Evolutionary conservation across 1,140 invertebrate species (phyloP).

Genomic region (Aphaenogaster ashmeadi): DNA sequence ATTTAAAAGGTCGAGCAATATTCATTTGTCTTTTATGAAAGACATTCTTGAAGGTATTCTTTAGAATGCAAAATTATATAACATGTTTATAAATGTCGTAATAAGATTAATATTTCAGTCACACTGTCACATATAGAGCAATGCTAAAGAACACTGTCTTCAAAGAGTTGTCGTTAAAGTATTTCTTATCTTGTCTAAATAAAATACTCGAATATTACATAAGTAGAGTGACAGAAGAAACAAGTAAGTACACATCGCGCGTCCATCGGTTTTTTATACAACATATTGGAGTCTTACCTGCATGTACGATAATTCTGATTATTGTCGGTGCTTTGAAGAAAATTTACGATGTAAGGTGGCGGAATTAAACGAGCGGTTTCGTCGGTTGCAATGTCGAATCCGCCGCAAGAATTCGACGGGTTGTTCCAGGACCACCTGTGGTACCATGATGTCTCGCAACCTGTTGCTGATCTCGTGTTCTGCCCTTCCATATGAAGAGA

Average conservation of each 20-base stretch:
- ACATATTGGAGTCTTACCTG: constrained; percentile 63
- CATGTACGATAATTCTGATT: constrained; percentile 70
- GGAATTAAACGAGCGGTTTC: constrained; percentile 44
- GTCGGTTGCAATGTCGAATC: not conserved
- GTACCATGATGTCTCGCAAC: constrained; percentile 64
- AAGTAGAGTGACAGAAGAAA: not conserved
- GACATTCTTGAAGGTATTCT: not conserved
- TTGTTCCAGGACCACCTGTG: constrained; percentile 61
- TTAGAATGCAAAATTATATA: not conserved
- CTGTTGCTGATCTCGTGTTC: constrained; percentile 40
- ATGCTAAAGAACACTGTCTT: not conserved
- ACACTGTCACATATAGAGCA: not conserved
- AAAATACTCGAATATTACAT: not conserved
- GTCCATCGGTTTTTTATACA: not conserved
- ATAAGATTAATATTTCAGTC: not conserved
- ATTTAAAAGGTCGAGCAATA: not conserved
- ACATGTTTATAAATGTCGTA: not conserved
- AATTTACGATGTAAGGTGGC: constrained; percentile 21
- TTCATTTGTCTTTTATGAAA: not conserved
- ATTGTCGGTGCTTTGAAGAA: constrained; percentile 41
- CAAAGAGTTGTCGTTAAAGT: not conserved
- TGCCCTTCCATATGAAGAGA: constrained; percentile 54
- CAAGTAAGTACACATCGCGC: not conserved
- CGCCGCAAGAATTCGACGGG: constrained; percentile 31
- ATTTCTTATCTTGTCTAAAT: not conserved